Evolutionary conservation across 23 tunicate genomes (phyloP), one percentile per base, ranked within the genome.

Genomic region (Corella eumyota): DNA sequence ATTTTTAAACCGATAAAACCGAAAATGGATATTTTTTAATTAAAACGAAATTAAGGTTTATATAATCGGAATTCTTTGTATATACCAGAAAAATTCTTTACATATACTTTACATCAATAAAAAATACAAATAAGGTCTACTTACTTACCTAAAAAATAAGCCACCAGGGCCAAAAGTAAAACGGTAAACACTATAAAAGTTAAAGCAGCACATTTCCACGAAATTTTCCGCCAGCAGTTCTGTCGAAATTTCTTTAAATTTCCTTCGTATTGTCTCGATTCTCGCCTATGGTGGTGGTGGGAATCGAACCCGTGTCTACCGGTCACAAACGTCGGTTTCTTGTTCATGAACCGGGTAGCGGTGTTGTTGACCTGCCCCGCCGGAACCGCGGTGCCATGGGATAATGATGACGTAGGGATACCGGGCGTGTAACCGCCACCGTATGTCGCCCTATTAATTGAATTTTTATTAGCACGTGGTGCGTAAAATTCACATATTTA

Each of bases 91-190:
- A n/a, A n/a, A n/a, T n/a, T n/a, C n/a, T n/a, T n/a, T n/a, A n/a
- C n/a, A n/a, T n/a, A n/a, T n/a, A n/a, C n/a, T n/a, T n/a, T n/a
- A n/a, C n/a, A n/a, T n/a, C n/a, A n/a, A n/a, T n/a, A n/a, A n/a
- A n/a, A n/a, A n/a, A n/a, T n/a, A n/a, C n/a, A n/a, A n/a, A n/a
- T n/a, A n/a, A 51, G 23, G 15, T 51, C 11, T n/a, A 51, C 5
- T 27, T n/a, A 85, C 95, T 66, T 24, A 86, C 95, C 85, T 58
- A 88, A 33, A 61, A 88, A 67, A 27, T 46, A 63, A 1, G 88
- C 64, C 11, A 61, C 37, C 45, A 88, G 69, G 51, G 96, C 81
- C 45, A 88, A 54, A 30, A 86, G 46, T 28, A 76, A 28, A 34
- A 72, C 30, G 24, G 72, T 37, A 35, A 79, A 29, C 61, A 73